These are phyloP conservation scores for Trachelipus rathkii DNA, from an alignment of 1,140 invertebrate species.

Conservation along the genomic window DNA sequence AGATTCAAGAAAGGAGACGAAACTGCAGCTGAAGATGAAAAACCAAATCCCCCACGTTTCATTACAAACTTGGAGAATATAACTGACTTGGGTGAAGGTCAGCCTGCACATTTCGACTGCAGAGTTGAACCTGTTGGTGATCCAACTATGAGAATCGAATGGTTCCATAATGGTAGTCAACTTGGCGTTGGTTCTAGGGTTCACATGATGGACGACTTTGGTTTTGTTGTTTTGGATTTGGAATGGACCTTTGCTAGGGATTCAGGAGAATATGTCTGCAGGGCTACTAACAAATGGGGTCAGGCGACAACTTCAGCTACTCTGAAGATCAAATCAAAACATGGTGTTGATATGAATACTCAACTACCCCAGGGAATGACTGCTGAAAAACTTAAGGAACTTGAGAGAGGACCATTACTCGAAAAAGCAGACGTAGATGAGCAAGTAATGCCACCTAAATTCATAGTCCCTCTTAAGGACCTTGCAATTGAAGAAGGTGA, in stretches of 20 bases:
- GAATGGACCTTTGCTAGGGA: slow-evolving; percentile 80
- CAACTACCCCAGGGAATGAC: slow-evolving; percentile 90
- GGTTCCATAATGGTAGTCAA: slow-evolving; percentile 86
- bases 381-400: slow-evolving; percentile 82
- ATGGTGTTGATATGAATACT: slow-evolving; percentile 82
- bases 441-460: slow-evolving; percentile 65
- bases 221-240: slow-evolving; percentile 82
- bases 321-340: slow-evolving; percentile 66
- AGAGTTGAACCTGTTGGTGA: slow-evolving; percentile 81
- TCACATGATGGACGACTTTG: slow-evolving; percentile 86
- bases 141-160: slow-evolving; percentile 83
- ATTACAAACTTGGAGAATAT: slow-evolving; percentile 66
- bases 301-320: slow-evolving; percentile 75
- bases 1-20: slow-evolving; percentile 82
- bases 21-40: slow-evolving; percentile 68
- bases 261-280: slow-evolving; percentile 78
- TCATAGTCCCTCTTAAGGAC: slow-evolving; percentile 64
- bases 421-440: slow-evolving; percentile 63
- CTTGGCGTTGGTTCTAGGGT: slow-evolving; percentile 82
- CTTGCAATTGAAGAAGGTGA: slow-evolving; percentile 62
- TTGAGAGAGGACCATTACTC: slow-evolving; percentile 76
- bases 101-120: slow-evolving; percentile 85
- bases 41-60: slow-evolving; percentile 77
- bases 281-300: slow-evolving; percentile 80
- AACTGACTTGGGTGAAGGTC: slow-evolving; percentile 61